A percentile compares a stretch with the other conserved stretches of the same genome.
Conservation (phyloP, 2,113 vertebrate species). For the Hippocampus abdominalis region DNA sequence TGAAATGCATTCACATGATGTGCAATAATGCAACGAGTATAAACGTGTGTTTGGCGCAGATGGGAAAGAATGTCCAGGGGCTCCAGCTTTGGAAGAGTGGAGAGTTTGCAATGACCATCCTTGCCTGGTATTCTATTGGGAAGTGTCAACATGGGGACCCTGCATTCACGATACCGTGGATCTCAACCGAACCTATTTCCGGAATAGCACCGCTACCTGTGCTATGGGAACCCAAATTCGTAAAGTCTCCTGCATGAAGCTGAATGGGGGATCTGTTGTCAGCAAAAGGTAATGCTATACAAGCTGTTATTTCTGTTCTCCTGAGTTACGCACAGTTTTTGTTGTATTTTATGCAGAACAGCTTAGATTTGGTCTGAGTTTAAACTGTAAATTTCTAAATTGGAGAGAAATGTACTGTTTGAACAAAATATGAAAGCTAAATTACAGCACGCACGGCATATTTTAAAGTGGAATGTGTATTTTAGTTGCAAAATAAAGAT, state of each 20-base stretch:
- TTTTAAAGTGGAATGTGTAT: background rate
- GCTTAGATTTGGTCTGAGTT: background rate
- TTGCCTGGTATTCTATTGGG: conserved; percentile 85
- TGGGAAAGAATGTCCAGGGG: conserved; percentile 82
- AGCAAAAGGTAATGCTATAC: conserved; percentile 81
- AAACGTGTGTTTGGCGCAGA: conserved; percentile 55
- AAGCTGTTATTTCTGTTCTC: background rate
- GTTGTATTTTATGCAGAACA: background rate
- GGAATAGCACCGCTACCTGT: conserved; percentile 73
- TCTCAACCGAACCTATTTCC: conserved; percentile 65
- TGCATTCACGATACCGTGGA: conserved; percentile 74
- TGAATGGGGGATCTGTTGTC: conserved; percentile 77
- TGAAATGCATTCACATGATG: background rate
- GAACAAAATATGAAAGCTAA: too few species aligned
- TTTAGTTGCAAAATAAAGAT: background rate
- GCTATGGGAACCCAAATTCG: conserved; percentile 83
- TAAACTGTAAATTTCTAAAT: too few species aligned
- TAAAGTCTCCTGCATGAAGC: conserved; percentile 82
- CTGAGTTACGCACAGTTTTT: background rate
- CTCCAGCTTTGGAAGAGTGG: conserved; percentile 80
- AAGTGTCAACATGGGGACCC: conserved; percentile 80
- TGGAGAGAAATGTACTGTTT: too few species aligned
- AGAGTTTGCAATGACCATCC: conserved; percentile 83
- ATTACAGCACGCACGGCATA: too few species aligned
- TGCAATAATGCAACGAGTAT: background rate